Evolutionary conservation across 2,113 vertebrate species (phyloP).

Genomic region (Rhipidura dahli): DNA sequence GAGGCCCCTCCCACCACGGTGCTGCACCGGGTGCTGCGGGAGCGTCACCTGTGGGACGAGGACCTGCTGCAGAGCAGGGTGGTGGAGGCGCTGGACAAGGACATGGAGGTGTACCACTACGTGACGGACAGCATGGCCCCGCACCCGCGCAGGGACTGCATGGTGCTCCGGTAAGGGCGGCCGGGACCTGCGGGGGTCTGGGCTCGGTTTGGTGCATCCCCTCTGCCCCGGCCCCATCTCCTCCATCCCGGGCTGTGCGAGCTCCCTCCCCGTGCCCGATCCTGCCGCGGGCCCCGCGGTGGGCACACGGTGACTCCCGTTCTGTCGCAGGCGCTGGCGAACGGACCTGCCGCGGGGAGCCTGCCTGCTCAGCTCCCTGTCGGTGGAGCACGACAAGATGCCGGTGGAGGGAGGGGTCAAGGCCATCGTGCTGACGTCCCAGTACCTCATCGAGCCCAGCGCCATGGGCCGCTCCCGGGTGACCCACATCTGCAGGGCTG

Average conservation of each 20-base stretch:
- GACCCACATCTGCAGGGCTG: conserved; percentile 84
- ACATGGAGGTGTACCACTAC: conserved; percentile 83
- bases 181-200: rapidly evolving
- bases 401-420: conserved; percentile 73
- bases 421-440: conserved; percentile 79
- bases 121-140: conserved; percentile 86
- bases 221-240: background rate
- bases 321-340: conserved; percentile 74
- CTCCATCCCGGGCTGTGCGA: rapidly evolving
- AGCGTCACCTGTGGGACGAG: conserved; percentile 86
- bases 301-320: rapidly evolving
- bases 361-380: conserved; percentile 79
- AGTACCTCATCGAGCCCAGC: conserved; percentile 81
- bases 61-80: conserved; percentile 82
- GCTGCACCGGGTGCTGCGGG: conserved; percentile 81
- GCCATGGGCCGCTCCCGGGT: conserved; percentile 76
- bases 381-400: conserved; percentile 78
- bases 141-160: conserved; percentile 80
- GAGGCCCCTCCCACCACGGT: conserved; percentile 76
- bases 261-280: rapidly evolving
- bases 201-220: background rate
- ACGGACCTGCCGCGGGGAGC: conserved; percentile 75
- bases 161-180: conserved; percentile 78
- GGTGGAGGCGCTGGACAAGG: conserved; percentile 78
- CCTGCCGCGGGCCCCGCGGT: rapidly evolving